Conservation (phyloP, 2,113 vertebrate species). For the Isichthys henryi region DNA sequence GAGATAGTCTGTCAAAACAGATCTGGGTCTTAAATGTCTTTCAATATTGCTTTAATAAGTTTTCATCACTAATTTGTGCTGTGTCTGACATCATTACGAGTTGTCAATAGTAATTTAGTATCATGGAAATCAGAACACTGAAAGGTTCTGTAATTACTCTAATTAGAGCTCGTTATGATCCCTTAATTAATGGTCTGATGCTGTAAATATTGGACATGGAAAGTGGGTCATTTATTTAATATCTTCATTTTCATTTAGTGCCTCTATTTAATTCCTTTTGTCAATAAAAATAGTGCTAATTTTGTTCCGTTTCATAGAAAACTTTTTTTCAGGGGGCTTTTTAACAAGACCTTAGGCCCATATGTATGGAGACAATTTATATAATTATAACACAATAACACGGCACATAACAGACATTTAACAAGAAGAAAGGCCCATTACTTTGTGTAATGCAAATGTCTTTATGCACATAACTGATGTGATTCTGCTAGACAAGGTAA, state of each 20-base stretch:
- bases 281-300: not conserved
- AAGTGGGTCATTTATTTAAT: not conserved
- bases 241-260: not conserved
- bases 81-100: not conserved
- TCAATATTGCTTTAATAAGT: not conserved
- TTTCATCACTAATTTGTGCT: not conserved
- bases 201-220: not conserved
- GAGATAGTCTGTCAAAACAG: not conserved
- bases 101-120: slow-evolving; percentile 5
- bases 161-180: not conserved
- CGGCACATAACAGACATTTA: not conserved
- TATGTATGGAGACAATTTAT: not conserved
- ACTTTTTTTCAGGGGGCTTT: not conserved
- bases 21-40: not conserved
- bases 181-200: not conserved
- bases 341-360: not conserved
- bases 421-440: not conserved
- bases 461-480: not conserved
- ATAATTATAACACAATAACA: not conserved
- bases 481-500: not conserved
- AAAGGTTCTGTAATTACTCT: not conserved
- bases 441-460: not conserved
- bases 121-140: slow-evolving; percentile 3
- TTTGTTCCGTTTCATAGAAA: not conserved
- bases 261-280: not conserved